These are phyloP conservation scores for Spongilla lacustris DNA, from an alignment of 37 sponge, comb jelly and placozoan species.

Conservation along the genomic window DNA sequence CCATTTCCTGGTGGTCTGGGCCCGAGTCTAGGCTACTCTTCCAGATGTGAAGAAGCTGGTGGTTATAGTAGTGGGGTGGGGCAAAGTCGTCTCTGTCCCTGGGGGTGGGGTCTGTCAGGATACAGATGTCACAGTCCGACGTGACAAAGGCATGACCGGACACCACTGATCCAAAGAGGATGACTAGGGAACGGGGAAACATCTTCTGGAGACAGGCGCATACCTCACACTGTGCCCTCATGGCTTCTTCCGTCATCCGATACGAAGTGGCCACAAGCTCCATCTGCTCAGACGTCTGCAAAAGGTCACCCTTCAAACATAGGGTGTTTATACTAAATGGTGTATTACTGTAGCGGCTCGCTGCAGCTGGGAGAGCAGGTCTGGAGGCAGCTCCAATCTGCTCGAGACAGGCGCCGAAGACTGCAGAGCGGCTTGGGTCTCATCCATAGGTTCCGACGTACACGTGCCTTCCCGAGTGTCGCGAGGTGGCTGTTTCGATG, in stretches of 20 bases:
- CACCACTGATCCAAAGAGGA: slow-evolving; percentile 64
- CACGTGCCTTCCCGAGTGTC: background rate
- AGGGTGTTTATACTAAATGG: too few species aligned
- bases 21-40: background rate
- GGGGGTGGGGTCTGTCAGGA: slow-evolving; percentile 36
- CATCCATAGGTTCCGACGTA: background rate
- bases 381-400: background rate
- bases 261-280: background rate
- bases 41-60: slow-evolving; percentile 8
- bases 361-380: background rate
- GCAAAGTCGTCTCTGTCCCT: slow-evolving; percentile 13
- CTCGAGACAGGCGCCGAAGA: background rate
- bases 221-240: slow-evolving; percentile 9
- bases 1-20: background rate
- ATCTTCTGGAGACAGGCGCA: background rate
- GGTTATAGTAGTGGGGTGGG: background rate
- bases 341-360: background rate
- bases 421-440: background rate
- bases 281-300: slow-evolving; percentile 39
- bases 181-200: slow-evolving; percentile 37
- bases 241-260: background rate
- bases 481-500: background rate
- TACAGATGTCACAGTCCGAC: slow-evolving; percentile 62
- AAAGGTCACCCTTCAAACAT: background rate
- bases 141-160: slow-evolving; percentile 48